Evolutionary conservation across 2,797 vertebrate species (phyloP).

Genomic region (Neosilurus hyrtlii): DNA sequence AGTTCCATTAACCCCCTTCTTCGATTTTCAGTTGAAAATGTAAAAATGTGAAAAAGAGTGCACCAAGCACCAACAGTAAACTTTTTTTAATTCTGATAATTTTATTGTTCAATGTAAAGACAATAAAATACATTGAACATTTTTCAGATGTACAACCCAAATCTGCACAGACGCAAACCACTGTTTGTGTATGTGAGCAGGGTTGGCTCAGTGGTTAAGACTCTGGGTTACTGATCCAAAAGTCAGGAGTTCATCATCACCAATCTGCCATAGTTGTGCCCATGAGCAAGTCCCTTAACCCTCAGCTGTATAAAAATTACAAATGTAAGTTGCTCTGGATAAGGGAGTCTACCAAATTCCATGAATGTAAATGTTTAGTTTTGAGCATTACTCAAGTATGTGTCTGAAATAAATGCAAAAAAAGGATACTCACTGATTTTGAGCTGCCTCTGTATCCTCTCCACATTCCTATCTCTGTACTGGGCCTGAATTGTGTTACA

Average conservation of each 20-base stretch:
- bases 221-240: no score
- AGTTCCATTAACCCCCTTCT: no score
- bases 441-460: slow-evolving; percentile 84
- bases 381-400: not conserved
- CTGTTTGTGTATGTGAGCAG: not conserved
- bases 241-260: no score
- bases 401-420: not conserved
- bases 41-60: not conserved
- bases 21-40: no score
- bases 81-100: not conserved
- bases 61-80: not conserved
- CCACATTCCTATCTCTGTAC: slow-evolving; percentile 86
- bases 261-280: no score
- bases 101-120: not conserved
- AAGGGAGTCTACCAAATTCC: no score
- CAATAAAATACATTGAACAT: not conserved
- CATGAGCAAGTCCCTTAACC: no score
- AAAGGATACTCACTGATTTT: slow-evolving; percentile 83
- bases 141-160: not conserved
- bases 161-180: not conserved
- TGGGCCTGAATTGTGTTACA: slow-evolving; percentile 83
- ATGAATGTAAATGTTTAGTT: not conserved
- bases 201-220: no score
- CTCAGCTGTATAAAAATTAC: no score
- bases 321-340: no score